Conservation (phyloP, 2,888 invertebrate genomes). For the Magallana nippona region DNA sequence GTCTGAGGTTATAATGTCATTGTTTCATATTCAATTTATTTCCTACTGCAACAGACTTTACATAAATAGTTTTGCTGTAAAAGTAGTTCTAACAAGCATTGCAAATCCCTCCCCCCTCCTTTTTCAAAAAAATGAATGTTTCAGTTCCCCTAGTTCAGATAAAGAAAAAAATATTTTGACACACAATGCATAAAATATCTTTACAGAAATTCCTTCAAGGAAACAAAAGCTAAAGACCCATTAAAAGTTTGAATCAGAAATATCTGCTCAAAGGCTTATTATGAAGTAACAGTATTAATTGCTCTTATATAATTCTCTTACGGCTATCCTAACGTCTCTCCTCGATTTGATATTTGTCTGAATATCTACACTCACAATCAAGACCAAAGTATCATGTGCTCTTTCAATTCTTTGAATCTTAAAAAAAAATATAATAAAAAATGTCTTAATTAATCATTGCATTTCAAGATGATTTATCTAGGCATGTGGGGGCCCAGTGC, state of each 20-base stretch:
- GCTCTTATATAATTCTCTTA: conserved; percentile 6
- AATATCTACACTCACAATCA: neutral
- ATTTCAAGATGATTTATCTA: neutral
- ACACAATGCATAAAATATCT: neutral
- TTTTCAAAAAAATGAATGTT: too few relatives aligned
- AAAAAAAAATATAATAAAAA: neutral
- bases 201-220: neutral
- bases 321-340: too few relatives aligned
- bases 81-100: too few relatives aligned
- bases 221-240: neutral
- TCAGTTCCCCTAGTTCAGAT: too few relatives aligned
- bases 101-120: too few relatives aligned
- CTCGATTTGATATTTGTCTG: neutral
- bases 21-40: too few relatives aligned
- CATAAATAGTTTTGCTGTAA: too few relatives aligned
- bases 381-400: conserved; percentile 8
- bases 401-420: neutral
- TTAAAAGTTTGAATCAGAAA: neutral
- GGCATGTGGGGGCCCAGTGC: neutral
- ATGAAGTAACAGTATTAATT: conserved; percentile 5
- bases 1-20: too few relatives aligned
- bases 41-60: too few relatives aligned
- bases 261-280: neutral
- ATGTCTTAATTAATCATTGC: neutral
- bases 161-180: neutral